Evolutionary conservation across 2,888 invertebrate genomes (phyloP).

Genomic region (Apamea epomidion): DNA sequence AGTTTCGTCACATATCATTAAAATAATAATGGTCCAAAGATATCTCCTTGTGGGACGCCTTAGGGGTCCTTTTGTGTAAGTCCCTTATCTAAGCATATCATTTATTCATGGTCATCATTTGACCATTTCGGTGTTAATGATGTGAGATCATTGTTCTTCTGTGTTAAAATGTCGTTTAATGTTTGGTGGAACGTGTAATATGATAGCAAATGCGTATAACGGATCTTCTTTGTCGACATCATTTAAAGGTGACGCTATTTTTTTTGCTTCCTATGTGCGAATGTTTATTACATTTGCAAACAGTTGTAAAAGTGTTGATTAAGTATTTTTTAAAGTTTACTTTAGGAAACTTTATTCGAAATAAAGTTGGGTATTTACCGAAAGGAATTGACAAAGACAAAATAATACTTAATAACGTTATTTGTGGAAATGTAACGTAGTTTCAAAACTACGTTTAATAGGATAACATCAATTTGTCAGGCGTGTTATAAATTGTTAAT

Average conservation of each 20-base stretch:
- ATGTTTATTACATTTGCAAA: conserved; percentile 17
- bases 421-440: background rate
- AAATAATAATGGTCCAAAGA: conserved; percentile 80
- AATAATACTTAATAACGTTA: fast-evolving
- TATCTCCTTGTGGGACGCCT: conserved; percentile 81
- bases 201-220: conserved; percentile 85
- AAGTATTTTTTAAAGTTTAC: background rate
- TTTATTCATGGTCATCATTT: conserved; percentile 91
- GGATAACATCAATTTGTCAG: background rate
- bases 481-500: background rate
- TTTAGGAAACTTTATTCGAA: background rate
- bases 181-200: conserved; percentile 87
- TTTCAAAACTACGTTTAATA: background rate
- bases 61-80: conserved; percentile 82
- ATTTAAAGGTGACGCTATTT: conserved; percentile 70
- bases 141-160: conserved; percentile 87
- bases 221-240: conserved; percentile 74
- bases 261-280: conserved; percentile 39
- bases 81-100: conserved; percentile 86
- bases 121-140: conserved; percentile 89
- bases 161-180: conserved; percentile 82
- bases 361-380: background rate
- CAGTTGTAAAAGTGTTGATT: background rate
- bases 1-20: conserved; percentile 87
- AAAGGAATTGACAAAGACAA: no score